Evolutionary conservation across 2,113 vertebrate genomes (phyloP).

Genomic region (Setophaga kirtlandii): DNA sequence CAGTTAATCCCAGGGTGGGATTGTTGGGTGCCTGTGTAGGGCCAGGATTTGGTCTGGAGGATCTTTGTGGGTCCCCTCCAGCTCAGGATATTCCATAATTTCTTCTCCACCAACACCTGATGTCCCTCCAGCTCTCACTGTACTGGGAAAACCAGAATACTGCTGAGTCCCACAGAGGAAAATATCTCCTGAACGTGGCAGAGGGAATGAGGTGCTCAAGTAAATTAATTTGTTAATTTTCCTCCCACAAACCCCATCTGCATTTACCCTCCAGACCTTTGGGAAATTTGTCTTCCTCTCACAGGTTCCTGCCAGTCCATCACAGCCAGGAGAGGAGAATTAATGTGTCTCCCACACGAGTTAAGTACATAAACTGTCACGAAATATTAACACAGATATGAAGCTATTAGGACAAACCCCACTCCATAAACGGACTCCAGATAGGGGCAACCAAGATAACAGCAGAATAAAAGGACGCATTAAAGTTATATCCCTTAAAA

Average conservation of each 20-base stretch:
- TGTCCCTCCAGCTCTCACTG: not conserved
- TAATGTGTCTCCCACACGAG: slow-evolving; percentile 32
- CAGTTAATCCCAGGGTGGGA: not conserved
- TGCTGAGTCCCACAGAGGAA: not conserved
- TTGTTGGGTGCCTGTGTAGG: not conserved
- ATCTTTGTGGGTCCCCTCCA: not conserved
- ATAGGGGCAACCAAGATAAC: slow-evolving; percentile 69
- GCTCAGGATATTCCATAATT: not conserved
- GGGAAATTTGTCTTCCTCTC: not conserved
- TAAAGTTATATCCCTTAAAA: slow-evolving; percentile 77
- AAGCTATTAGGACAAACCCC: slow-evolving; percentile 67
- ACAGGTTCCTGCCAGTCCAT: not conserved
- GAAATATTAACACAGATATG: slow-evolving; percentile 69
- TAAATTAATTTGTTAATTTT: not conserved
- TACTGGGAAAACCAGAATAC: accelerated
- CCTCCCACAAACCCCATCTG: not conserved
- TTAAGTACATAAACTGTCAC: slow-evolving; percentile 53
- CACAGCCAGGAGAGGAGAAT: slow-evolving; percentile 18
- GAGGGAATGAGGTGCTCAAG: not conserved
- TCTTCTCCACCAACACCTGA: not conserved
- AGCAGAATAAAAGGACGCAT: slow-evolving; percentile 76
- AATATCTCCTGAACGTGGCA: accelerated
- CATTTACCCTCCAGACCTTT: not conserved
- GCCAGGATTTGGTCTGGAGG: not conserved
- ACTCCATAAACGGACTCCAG: slow-evolving; percentile 55